Evolutionary conservation across 2,113 vertebrate species (phyloP), one percentile per base, ranked within the genome.

Genomic region (Myotis yumanensis): DNA sequence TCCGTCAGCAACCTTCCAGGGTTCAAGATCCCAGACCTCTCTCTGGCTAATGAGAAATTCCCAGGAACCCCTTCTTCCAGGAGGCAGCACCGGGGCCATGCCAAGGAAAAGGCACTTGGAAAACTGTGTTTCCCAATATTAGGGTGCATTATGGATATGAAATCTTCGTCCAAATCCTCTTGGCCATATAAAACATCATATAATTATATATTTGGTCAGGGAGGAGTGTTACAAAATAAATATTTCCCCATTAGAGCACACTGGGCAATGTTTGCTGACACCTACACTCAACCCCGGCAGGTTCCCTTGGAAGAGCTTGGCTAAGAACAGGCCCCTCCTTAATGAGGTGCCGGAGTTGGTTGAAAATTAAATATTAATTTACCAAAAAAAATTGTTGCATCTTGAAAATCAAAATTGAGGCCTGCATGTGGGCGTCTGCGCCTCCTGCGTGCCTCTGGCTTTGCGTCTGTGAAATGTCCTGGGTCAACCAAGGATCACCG

Each of bases 261-360:
- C 98, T 98, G 97, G 97, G 95, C 96, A 98, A 96, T 30, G 95
- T 96, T 97, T 4, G 11, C 97, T n/a, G 22, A 98, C 98, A 98
- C 98, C 97, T 98, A 95, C 0, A 28, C 91, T 97, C 96, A 91
- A 95, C 93, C 95, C 89, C 88, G 95, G 95, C 30, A 40, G 85
- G 95, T 95, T 94, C 90, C 95, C 93, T 96, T 95, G 88, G 92
- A 97, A 85, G 93, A 95, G 84, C 11, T n/a, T 77, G 90, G 97
- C 96, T 98, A 96, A 97, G 86, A 94, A 0, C 6, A 97, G 91
- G 90, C 52, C 86, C 35, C 71, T 87, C 81, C 95, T 94, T 80
- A 96, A 77, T 90, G 96, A 97, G 96, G 93, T 3, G 0, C 89
- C 95, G 71, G 97, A 80, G 25, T 84, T 75, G 89, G 86, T 94